A percentile compares a stretch with the other conserved stretches of the same genome.
phyloP scores from a whole-genome alignment of 2,888 invertebrate genomes.

The Xylota segnis region DNA sequence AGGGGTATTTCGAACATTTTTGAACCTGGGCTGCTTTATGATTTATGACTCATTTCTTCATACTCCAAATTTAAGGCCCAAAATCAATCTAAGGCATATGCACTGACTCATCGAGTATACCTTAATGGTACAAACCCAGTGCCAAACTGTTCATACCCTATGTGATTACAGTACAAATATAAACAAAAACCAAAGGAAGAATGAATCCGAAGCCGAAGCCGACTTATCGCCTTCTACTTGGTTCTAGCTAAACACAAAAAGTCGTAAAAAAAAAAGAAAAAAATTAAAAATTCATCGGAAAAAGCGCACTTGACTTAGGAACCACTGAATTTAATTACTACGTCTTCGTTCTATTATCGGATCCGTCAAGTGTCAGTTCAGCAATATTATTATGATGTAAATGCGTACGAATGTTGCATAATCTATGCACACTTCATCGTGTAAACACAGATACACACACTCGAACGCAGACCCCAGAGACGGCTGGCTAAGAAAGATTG shows the following conservation, averaged over 20 bases:
- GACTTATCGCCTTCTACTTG: slow-evolving; percentile 12
- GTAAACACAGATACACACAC: neutral
- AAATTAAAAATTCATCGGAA: neutral
- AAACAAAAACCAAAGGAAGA: neutral
- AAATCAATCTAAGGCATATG: too few species aligned
- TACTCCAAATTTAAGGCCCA: too few species aligned
- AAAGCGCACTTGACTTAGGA: slow-evolving; percentile 46
- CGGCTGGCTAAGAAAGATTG: neutral
- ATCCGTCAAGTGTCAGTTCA: slow-evolving; percentile 37
- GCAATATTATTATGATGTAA: slow-evolving; percentile 54
- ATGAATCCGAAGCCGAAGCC: neutral
- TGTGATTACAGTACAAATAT: too few species aligned
- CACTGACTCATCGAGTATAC: too few species aligned
- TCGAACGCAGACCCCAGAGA: neutral
- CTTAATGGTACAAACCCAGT: too few species aligned
- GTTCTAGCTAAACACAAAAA: slow-evolving; percentile 5
- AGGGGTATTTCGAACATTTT: too few species aligned
- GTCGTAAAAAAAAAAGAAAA: neutral
- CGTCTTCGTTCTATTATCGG: slow-evolving; percentile 39
- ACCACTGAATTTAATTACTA: slow-evolving; percentile 12
- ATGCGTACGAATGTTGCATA: slow-evolving; percentile 54
- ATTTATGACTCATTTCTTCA: too few species aligned
- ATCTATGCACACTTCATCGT: slow-evolving; percentile 31
- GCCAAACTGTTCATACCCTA: too few species aligned
- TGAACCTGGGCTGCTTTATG: too few species aligned